A percentile compares a stretch with the other conserved stretches of the same genome.
Conservation (phyloP, 2,797 vertebrate genomes). For the Pachyuromys duprasi region DNA sequence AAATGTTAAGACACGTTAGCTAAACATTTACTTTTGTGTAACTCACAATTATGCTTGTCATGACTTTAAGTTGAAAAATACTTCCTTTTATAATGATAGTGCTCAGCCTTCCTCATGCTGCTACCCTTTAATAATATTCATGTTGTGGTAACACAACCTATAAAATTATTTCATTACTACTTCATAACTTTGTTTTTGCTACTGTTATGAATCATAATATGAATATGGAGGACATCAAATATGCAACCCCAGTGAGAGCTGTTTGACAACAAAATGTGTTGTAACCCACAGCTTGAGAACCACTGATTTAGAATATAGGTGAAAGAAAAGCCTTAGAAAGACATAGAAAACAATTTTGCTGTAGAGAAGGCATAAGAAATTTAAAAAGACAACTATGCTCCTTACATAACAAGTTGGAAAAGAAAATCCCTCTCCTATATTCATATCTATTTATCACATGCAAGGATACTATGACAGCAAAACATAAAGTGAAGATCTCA, state of each 20-base stretch:
- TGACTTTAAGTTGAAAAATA: not conserved
- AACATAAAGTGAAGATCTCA: not conserved
- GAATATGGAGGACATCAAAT: no score
- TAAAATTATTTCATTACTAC: not conserved
- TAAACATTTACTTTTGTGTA: constrained; percentile 46
- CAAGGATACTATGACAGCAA: not conserved
- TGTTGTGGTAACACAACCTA: not conserved
- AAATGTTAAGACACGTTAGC: not conserved
- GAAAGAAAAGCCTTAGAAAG: not conserved
- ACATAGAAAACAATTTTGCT: not conserved
- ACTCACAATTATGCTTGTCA: not conserved
- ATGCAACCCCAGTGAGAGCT: no score
- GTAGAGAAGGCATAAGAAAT: not conserved
- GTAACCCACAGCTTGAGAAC: not conserved
- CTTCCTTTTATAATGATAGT: not conserved
- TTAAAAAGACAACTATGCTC: not conserved
- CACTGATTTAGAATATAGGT: not conserved
- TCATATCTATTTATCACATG: not conserved
- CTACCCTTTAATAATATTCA: not conserved
- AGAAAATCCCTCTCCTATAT: not conserved
- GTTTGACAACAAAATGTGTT: accelerated
- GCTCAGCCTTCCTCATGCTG: not conserved
- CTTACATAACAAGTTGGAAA: not conserved
- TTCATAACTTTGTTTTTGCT: not conserved
- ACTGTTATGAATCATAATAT: not conserved